These are phyloP conservation scores for Scylla paramamosain DNA, from an alignment of 1,140 invertebrate genomes.

Conservation along the genomic window DNA sequence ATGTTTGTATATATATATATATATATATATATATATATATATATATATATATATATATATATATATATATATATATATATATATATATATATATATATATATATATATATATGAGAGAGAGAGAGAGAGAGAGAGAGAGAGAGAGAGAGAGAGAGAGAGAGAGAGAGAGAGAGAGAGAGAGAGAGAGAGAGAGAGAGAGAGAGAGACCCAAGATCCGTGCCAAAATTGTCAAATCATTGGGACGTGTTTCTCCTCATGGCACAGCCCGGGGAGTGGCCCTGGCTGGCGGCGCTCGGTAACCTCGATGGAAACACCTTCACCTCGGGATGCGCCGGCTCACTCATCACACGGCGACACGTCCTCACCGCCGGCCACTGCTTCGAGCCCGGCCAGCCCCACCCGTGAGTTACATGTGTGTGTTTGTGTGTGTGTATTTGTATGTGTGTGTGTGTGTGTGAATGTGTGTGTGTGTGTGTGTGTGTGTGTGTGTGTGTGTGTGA, in stretches of 20 bases:
- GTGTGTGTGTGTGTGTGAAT: no score
- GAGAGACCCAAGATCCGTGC: no score
- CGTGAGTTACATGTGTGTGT: constrained; percentile 53
- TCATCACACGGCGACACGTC: constrained; percentile 49
- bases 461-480: no score
- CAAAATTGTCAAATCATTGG: no score
- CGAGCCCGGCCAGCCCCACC: not conserved
- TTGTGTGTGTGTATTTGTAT: not conserved
- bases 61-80: constrained; percentile 56
- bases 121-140: no score
- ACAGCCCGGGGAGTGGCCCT: constrained; percentile 59
- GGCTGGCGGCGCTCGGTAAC: constrained; percentile 51
- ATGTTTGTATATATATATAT: not conserved
- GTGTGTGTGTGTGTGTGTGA: no score
- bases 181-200: no score
- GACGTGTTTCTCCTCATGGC: no score
- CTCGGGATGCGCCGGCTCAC: constrained; percentile 36
- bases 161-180: no score
- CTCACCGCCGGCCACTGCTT: constrained; percentile 62
- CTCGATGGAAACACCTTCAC: not conserved
- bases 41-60: not conserved
- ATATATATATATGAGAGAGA: no score
- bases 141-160: no score
- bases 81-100: constrained; percentile 58
- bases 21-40: no score